These are phyloP conservation scores for Acomys russatus DNA, from an alignment of 2,797 vertebrate genomes.

Conservation along the genomic window DNA sequence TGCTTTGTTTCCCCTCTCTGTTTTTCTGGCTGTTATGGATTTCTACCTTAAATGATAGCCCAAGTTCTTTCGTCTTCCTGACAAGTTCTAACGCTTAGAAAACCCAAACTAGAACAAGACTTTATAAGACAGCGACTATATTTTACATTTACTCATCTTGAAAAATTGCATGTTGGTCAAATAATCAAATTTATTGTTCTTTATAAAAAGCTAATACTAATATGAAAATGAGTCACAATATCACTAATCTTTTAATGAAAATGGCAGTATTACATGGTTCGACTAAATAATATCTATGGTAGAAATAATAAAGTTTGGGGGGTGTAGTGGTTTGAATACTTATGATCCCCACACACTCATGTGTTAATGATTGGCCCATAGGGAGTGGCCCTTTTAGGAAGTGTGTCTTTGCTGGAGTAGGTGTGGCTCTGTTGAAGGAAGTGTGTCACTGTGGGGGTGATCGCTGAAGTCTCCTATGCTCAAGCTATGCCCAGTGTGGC, in stretches of 20 bases:
- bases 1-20: not conserved
- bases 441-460: not conserved
- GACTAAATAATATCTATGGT: not conserved
- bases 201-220: slow-evolving; percentile 39
- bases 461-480: not conserved
- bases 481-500: not conserved
- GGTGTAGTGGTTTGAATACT: not conserved
- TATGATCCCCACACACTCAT: not conserved
- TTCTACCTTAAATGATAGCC: not conserved
- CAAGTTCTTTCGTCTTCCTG: not conserved
- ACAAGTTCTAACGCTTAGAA: not conserved
- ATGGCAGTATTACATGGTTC: not conserved
- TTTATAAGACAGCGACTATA: not conserved
- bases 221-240: not conserved
- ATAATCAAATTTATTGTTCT: not conserved
- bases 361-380: not conserved
- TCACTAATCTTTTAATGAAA: not conserved
- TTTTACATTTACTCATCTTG: not conserved
- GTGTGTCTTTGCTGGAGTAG: not conserved
- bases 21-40: not conserved
- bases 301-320: not conserved
- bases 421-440: not conserved
- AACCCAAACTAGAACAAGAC: not conserved
- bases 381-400: not conserved
- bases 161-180: slow-evolving; percentile 48